phyloP scores from a whole-genome alignment of 2,888 invertebrate species.

The Nomada flava region DNA sequence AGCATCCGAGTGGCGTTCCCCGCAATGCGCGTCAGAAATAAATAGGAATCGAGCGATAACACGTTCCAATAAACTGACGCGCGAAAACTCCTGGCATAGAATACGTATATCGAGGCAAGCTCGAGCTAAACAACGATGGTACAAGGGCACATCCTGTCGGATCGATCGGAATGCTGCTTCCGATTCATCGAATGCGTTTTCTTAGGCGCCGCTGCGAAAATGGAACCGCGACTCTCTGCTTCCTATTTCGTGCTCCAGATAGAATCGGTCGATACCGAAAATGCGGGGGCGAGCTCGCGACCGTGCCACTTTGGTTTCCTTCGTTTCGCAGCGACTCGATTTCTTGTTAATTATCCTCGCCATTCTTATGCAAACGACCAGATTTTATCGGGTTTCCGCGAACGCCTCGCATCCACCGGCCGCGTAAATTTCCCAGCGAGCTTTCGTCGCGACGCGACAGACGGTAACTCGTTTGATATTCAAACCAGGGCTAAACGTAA shows the following conservation, averaged over 20 bases:
- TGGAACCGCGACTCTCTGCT: background rate
- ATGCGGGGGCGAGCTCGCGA: background rate
- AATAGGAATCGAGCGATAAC: conserved; percentile 31
- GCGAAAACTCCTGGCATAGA: background rate
- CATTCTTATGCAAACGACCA: conserved; percentile 30
- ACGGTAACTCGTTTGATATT: conserved; percentile 1
- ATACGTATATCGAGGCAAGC: background rate
- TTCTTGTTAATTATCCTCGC: conserved; percentile 26
- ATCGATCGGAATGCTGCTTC: conserved; percentile 11
- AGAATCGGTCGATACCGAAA: background rate
- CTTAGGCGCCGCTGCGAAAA: background rate
- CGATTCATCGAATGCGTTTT: background rate
- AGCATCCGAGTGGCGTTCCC: background rate
- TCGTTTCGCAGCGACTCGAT: background rate
- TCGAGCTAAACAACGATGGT: background rate
- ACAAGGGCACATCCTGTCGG: background rate
- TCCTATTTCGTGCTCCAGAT: background rate
- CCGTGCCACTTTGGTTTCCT: conserved; percentile 17
- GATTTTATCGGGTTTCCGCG: conserved; percentile 21
- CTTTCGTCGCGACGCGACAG: background rate
- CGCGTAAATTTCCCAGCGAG: conserved; percentile 4
- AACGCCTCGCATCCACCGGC: background rate
- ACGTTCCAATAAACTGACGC: conserved; percentile 23
- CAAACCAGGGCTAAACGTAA: background rate
- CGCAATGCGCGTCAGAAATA: background rate